Evolutionary conservation across 2,888 invertebrate genomes (phyloP), one percentile per base, ranked within the genome.

Genomic region (Himalopsyche japonica): DNA sequence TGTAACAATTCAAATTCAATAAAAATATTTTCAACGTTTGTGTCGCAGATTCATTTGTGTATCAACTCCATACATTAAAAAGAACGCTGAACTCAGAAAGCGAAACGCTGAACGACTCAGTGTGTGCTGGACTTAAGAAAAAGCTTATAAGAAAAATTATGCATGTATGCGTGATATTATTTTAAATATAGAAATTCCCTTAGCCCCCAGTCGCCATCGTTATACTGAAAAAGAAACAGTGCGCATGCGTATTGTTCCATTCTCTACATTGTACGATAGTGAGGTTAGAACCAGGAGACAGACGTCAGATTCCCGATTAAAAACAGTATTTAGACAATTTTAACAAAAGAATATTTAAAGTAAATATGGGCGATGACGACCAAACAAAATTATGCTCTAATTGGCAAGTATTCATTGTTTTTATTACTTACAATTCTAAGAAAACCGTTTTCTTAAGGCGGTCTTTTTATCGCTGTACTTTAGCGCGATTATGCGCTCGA

Each of bases 341-440:
- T 82, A n/a, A 79, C 70, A 43, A 27, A 34, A 85, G 80, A 79
- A 82, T 24, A 82, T 49, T 77, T 30, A 82, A 64, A 43, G 76
- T 49, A 70, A 82, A 76, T 78, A 85, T 85, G 85, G 85, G 82
- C 48, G 85, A 85, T 80, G 85, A 82, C 20, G 82, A 82, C n/a
- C 76, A 82, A 32, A 85, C 82, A 43, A 77, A 85, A 57, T 82
- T 85, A 47, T 85, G 85, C 49, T 77, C 85, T 47, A 82, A 85
- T 79, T 85, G 85, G 85, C 79, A 82, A 81, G 83, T 84, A 84
- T 80, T 49, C 27, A 47, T 79, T 82, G 70, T 82, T 57, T 82
- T 79, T 37, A 78, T 70, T 70, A 27, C 12, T 12, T 27, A 70
- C 24, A 27, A 4, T 70, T 15, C 70, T 24, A 30, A 70, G 15